These are phyloP conservation scores for Chrysina gloriosa DNA, from an alignment of 2,888 invertebrate species.

Conservation along the genomic window DNA sequence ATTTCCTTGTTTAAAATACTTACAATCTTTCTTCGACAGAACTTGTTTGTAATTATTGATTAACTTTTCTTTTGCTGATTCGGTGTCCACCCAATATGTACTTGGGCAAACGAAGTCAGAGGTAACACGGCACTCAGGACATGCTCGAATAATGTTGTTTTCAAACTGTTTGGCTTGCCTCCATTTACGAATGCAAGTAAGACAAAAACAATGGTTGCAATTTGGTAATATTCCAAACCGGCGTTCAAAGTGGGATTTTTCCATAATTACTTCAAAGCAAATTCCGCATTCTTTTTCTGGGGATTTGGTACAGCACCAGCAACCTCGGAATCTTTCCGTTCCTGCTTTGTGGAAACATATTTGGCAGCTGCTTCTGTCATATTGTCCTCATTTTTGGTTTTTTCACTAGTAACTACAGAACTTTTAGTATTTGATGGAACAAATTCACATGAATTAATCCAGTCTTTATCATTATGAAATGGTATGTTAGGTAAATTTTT, in stretches of 20 bases:
- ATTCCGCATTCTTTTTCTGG: constrained; percentile 85
- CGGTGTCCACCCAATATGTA: constrained; percentile 84
- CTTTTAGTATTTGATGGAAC: constrained; percentile 58
- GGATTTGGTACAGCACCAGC: constrained; percentile 84
- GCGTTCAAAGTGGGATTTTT: constrained; percentile 73
- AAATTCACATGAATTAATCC: constrained; percentile 69
- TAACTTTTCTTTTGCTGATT: constrained; percentile 82
- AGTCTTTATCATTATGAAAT: constrained; percentile 56
- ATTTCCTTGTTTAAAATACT: constrained; percentile 83
- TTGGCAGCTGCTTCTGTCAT: constrained; percentile 26
- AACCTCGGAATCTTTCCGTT: constrained; percentile 77
- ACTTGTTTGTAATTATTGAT: constrained; percentile 81
- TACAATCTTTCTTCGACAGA: constrained; percentile 81
- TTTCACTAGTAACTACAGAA: not conserved
- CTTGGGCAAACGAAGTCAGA: constrained; percentile 90
- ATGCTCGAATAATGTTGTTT: constrained; percentile 81
- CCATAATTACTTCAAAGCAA: constrained; percentile 83
- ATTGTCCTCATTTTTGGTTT: not conserved
- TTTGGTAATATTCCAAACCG: constrained; percentile 87
- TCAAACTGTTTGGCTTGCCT: constrained; percentile 83
- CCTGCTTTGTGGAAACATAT: constrained; percentile 48
- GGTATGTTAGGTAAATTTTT: constrained; percentile 38
- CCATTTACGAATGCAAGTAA: constrained; percentile 87
- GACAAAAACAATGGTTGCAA: constrained; percentile 86
- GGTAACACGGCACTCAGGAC: constrained; percentile 85